Base-by-base conservation (phyloP, 2,113 vertebrate genomes). In the Eupsittula cactorum region DNA sequence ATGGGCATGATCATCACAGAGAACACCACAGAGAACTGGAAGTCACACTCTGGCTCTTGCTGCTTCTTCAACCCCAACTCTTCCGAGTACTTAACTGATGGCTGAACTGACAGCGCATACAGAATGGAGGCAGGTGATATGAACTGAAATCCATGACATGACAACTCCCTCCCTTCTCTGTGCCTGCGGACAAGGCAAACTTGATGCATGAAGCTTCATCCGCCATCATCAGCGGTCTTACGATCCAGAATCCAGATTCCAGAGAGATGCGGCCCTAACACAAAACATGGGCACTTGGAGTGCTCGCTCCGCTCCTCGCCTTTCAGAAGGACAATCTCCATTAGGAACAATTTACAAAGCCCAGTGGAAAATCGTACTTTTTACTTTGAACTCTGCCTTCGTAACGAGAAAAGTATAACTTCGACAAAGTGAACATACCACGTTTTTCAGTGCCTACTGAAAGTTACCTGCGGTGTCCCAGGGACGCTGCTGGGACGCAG, bases 81-180 rank as follows among this genome's bases (percentile, higher is more conserved):
- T 17, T 24, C 76, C 57, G 16, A 20, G 57, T 11, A 23, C 25
- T 14, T 13, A 35, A 29, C 11, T 1, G 9, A 23, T 4, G 31
- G 25, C 41, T 20, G 53, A n/a, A 27, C 50, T 4, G 29, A 35
- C 31, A 33, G 42, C 31, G 21, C 16, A 4, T 3, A 39, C 21
- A 2, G 25, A 7, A 5, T 2, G 1, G 31, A 12, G 16, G 0
- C 9, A 21, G 17, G 33, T 1, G 5, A 18, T 2, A 33, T 0
- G 5, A 33, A 6, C 69, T 4, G 33, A 35, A 44, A 53, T 10
- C 6, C 29, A 11, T 2, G 15, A 0, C 8, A 46, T 12, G 50
- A 21, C 44, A 80, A 5, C 39, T 57, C 53, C 53, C 59, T 44
- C 11, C 63, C 47, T 41, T 6, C 84, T 13, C 81, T 3, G 53